A percentile compares a stretch with the other conserved stretches of the same genome.
phyloP scores from a whole-genome alignment of 2,888 invertebrate genomes.

The Amiota mariae region DNA sequence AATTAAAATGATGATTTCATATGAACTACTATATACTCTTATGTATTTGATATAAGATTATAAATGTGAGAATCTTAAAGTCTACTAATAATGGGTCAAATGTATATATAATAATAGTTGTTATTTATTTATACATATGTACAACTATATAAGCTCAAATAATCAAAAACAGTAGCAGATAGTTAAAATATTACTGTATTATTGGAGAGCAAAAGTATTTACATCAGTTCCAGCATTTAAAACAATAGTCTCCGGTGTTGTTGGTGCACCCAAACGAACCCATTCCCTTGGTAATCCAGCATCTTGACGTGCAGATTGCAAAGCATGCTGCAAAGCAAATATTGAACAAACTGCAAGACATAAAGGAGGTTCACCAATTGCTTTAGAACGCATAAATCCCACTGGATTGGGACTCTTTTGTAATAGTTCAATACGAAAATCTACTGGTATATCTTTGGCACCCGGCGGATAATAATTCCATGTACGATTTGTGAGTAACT shows the following conservation, averaged over 20 bases:
- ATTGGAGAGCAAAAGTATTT: neutral
- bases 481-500: slow-evolving; percentile 81
- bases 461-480: slow-evolving; percentile 87
- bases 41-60: too few relatives aligned
- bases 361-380: slow-evolving; percentile 78
- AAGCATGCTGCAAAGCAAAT: slow-evolving; percentile 80
- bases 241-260: slow-evolving; percentile 59
- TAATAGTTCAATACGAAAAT: slow-evolving; percentile 81
- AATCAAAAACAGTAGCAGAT: too few relatives aligned
- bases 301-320: slow-evolving; percentile 79
- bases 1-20: too few relatives aligned
- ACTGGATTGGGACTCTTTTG: slow-evolving; percentile 77
- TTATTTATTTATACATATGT: too few relatives aligned
- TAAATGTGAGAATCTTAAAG: too few relatives aligned
- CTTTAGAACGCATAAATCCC: slow-evolving; percentile 83
- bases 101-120: too few relatives aligned
- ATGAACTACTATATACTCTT: too few relatives aligned
- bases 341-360: slow-evolving; percentile 76
- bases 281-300: slow-evolving; percentile 73
- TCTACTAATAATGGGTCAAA: too few relatives aligned
- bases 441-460: slow-evolving; percentile 83
- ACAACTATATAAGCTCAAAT: too few relatives aligned
- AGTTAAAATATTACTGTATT: neutral
- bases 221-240: slow-evolving; percentile 52
- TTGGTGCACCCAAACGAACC: slow-evolving; percentile 63